phyloP scores from a whole-genome alignment of 2,113 vertebrate species.

The Parus major region DNA sequence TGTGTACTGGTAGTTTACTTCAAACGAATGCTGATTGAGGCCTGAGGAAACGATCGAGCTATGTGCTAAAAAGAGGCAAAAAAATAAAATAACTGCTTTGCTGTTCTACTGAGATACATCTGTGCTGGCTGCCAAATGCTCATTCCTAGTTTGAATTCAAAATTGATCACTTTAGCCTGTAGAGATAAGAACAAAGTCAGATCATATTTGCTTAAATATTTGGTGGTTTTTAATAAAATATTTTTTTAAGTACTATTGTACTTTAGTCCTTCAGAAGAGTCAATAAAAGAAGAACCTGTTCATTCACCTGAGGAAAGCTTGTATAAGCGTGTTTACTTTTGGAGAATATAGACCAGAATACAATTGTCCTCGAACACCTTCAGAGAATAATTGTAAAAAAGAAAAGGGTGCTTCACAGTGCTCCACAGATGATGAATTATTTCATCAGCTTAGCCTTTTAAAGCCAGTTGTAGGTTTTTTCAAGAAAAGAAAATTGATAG shows the following conservation, averaged over 20 bases:
- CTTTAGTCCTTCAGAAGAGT: neutral
- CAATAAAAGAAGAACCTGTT: neutral
- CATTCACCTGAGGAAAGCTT: neutral
- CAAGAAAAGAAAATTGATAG: neutral
- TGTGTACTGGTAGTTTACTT: constrained; percentile 52
- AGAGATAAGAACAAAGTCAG: neutral
- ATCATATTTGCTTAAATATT: neutral
- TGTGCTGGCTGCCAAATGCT: neutral
- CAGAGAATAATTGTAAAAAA: neutral
- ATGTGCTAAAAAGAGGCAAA: constrained; percentile 13
- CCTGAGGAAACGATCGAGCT: constrained; percentile 31
- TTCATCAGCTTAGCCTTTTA: neutral
- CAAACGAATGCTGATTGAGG: constrained; percentile 42
- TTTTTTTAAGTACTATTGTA: neutral
- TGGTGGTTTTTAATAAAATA: neutral
- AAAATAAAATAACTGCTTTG: constrained; percentile 12
- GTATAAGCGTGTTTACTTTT: neutral
- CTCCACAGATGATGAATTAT: neutral
- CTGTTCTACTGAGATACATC: constrained; percentile 1
- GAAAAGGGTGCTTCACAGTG: neutral
- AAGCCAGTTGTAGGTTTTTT: neutral
- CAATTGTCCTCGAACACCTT: neutral
- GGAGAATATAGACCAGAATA: neutral
- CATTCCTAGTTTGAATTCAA: neutral
- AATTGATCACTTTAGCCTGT: neutral